Evolutionary conservation across 2,888 invertebrate genomes (phyloP).

Genomic region (Phania funesta): DNA sequence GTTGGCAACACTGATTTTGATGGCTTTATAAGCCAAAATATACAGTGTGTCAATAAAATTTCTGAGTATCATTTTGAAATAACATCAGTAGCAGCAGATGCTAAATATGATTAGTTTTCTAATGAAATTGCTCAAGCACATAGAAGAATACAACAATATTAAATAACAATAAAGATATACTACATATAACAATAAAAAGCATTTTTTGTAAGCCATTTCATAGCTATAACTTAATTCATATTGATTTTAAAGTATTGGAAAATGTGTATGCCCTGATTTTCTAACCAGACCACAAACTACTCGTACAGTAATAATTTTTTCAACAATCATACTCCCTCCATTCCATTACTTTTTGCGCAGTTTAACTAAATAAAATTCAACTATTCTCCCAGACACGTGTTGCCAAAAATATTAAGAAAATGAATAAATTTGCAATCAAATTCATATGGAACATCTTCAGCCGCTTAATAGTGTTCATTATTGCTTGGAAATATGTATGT

Average conservation of each 20-base stretch:
- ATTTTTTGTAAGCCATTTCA: background rate
- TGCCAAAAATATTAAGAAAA: slow-evolving; percentile 57
- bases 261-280: slow-evolving; percentile 10
- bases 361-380: slow-evolving; percentile 1
- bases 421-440: slow-evolving; percentile 49
- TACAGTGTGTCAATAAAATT: slow-evolving; percentile 55
- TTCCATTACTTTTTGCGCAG: background rate
- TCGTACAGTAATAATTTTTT: background rate
- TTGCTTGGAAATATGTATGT: background rate
- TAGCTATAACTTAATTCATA: slow-evolving; percentile 18
- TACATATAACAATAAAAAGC: background rate
- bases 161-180: slow-evolving; percentile 30
- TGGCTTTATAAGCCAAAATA: slow-evolving; percentile 50
- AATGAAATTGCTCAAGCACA: slow-evolving; percentile 49
- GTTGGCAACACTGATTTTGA: slow-evolving; percentile 24
- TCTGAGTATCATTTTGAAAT: slow-evolving; percentile 30
- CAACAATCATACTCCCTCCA: background rate
- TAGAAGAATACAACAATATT: slow-evolving; percentile 10
- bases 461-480: background rate
- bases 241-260: slow-evolving; percentile 25
- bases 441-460: slow-evolving; percentile 29
- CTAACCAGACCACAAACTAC: slow-evolving; percentile 54
- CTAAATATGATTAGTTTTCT: slow-evolving; percentile 50
- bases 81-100: slow-evolving; percentile 42
- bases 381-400: slow-evolving; percentile 54